Evolutionary conservation across 2,797 vertebrate genomes (phyloP).

Genomic region (Mallotus villosus): DNA sequence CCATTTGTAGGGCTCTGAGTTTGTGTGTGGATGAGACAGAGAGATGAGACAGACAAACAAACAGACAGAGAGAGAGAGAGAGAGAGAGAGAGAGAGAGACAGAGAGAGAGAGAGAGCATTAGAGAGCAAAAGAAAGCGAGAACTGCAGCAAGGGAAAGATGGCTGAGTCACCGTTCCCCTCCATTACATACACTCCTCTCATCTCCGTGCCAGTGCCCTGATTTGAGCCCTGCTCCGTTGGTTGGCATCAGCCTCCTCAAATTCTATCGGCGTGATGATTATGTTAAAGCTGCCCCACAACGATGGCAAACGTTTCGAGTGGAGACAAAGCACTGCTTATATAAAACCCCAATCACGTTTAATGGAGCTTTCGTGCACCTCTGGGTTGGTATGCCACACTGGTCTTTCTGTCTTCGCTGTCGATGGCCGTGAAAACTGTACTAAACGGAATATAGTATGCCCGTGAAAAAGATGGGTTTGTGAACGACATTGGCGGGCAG

Average conservation of each 20-base stretch:
- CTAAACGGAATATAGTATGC: background rate
- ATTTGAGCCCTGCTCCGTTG: constrained; percentile 3
- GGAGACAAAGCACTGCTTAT: constrained; percentile 2
- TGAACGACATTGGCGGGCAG: constrained; percentile 23
- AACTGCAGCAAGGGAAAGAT: no score
- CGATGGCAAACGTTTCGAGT: constrained; percentile 29
- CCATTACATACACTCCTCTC: constrained; percentile 21
- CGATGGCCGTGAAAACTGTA: background rate
- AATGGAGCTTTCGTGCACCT: no score
- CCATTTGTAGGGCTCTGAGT: constrained; percentile 49
- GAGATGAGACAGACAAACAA: background rate
- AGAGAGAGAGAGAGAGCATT: background rate
- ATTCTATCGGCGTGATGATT: constrained; percentile 33
- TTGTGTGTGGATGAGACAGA: constrained; percentile 15
- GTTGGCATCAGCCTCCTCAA: constrained; percentile 16
- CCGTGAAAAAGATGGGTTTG: background rate
- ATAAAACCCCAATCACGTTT: constrained; percentile 2
- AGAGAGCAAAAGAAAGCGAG: background rate
- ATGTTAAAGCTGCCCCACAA: constrained; percentile 23
- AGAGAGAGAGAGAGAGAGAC: background rate
- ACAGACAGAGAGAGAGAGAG: background rate
- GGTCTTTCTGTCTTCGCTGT: background rate
- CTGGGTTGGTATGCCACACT: background rate
- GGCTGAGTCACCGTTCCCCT: constrained; percentile 29
- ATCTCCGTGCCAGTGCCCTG: constrained; percentile 8